A percentile compares a stretch with the other conserved stretches of the same genome.
These are phyloP conservation scores for Scaptomyza polygonia DNA, from an alignment of 2,888 invertebrate genomes.

Conservation along the genomic window DNA sequence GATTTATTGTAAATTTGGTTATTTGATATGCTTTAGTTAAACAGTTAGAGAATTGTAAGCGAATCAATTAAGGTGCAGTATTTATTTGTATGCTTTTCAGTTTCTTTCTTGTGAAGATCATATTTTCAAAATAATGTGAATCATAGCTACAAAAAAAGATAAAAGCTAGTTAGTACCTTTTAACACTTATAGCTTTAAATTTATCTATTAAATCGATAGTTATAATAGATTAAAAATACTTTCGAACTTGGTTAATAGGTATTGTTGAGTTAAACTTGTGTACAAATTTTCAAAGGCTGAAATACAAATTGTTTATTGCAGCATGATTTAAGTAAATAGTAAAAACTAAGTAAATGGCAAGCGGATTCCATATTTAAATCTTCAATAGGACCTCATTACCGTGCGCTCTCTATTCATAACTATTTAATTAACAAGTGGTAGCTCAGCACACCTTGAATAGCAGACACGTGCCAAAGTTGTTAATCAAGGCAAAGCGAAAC, in stretches of 20 bases:
- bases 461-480: constrained; percentile 39
- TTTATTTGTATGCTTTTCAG: too few relatives aligned
- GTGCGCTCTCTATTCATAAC: neutral
- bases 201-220: neutral
- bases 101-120: too few relatives aligned
- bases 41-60: too few relatives aligned
- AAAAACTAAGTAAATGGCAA: neutral
- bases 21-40: too few relatives aligned
- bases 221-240: neutral
- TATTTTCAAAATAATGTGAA: too few relatives aligned
- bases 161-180: neutral
- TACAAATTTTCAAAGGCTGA: too few relatives aligned
- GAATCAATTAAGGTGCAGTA: too few relatives aligned
- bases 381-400: neutral
- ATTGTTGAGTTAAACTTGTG: neutral
- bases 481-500: constrained; percentile 41
- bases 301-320: too few relatives aligned
- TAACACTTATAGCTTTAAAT: neutral
- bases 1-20: too few relatives aligned
- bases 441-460: constrained; percentile 11
- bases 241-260: neutral
- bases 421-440: constrained; percentile 36
- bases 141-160: too few relatives aligned
- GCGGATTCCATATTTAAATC: neutral
- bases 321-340: neutral